These are phyloP conservation scores for Aplidium turbinatum DNA, from an alignment of 23 tunicate species.

Conservation along the genomic window DNA sequence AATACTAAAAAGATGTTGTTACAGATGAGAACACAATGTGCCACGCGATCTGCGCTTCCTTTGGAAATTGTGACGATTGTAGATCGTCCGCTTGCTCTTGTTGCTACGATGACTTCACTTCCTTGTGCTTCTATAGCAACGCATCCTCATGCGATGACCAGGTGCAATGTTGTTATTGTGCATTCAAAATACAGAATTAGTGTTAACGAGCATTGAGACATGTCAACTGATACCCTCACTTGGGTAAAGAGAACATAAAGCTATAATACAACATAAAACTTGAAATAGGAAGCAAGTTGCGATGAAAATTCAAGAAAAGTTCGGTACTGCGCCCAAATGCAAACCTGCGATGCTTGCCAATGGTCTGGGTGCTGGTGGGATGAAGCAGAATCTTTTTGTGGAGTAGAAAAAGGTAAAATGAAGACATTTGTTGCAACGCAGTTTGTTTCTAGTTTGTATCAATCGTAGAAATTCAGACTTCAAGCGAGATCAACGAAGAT, in stretches of 20 bases:
- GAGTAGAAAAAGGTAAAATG: too few relatives aligned
- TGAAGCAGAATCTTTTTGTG: neutral
- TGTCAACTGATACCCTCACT: too few relatives aligned
- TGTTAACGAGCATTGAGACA: too few relatives aligned
- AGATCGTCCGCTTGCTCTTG: constrained; percentile 22
- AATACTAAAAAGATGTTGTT: neutral
- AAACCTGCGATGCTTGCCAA: constrained; percentile 4
- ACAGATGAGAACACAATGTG: neutral
- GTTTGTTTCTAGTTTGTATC: too few relatives aligned
- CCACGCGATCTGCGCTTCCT: neutral
- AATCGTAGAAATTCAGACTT: too few relatives aligned
- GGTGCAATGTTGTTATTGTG: too few relatives aligned
- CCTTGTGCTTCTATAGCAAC: neutral
- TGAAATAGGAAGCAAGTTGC: too few relatives aligned
- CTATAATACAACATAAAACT: too few relatives aligned
- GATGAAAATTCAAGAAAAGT: neutral
- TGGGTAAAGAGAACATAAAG: too few relatives aligned
- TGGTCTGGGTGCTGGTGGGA: constrained; percentile 5
- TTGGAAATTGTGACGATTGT: constrained; percentile 6
- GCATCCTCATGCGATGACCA: neutral
- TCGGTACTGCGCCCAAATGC: constrained; percentile 1
- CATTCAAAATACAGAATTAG: too few relatives aligned
- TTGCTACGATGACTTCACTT: constrained; percentile 3
- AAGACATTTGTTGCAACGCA: too few relatives aligned
- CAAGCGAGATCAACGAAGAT: too few relatives aligned